These are phyloP conservation scores for Aethina tumida DNA, from an alignment of 1,140 invertebrate species.

Conservation along the genomic window DNA sequence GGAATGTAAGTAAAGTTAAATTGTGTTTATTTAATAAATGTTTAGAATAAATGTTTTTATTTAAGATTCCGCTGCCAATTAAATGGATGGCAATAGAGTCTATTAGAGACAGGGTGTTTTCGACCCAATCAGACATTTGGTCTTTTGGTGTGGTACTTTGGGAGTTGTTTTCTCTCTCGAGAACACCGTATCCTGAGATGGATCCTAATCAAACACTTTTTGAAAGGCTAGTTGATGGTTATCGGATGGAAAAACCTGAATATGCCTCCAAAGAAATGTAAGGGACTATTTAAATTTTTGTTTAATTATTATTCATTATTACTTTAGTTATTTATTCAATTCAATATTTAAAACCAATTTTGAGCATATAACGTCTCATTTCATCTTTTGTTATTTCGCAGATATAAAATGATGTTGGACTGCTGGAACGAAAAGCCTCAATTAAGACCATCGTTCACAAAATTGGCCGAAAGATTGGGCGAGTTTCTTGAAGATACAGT, in stretches of 20 bases:
- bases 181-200: constrained; percentile 80
- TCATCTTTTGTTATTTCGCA: constrained; percentile 31
- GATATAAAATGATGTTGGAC: constrained; percentile 73
- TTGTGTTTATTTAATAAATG: too few species aligned
- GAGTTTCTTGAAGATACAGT: constrained; percentile 71
- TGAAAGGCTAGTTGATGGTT: constrained; percentile 68
- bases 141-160: constrained; percentile 88
- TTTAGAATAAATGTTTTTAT: too few species aligned
- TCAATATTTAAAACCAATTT: too few species aligned
- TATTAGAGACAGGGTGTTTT: constrained; percentile 68
- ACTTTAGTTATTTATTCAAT: too few species aligned
- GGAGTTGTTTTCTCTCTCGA: constrained; percentile 89
- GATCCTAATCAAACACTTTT: constrained; percentile 61
- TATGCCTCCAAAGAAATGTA: constrained; percentile 68
- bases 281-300: too few species aligned
- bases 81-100: constrained; percentile 82
- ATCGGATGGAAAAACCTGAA: constrained; percentile 75
- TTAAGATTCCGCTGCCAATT: constrained; percentile 61
- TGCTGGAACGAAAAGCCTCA: constrained; percentile 77
- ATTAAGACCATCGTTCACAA: constrained; percentile 64
- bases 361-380: too few species aligned
- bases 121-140: constrained; percentile 87
- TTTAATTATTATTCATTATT: too few species aligned
- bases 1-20: constrained; percentile 55
- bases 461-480: constrained; percentile 64